Percentiles rank a stretch among this genome's conserved stretches.
Conservation (phyloP, 35 echinoderm and acorn worm species). For the Ptychodera flava region DNA sequence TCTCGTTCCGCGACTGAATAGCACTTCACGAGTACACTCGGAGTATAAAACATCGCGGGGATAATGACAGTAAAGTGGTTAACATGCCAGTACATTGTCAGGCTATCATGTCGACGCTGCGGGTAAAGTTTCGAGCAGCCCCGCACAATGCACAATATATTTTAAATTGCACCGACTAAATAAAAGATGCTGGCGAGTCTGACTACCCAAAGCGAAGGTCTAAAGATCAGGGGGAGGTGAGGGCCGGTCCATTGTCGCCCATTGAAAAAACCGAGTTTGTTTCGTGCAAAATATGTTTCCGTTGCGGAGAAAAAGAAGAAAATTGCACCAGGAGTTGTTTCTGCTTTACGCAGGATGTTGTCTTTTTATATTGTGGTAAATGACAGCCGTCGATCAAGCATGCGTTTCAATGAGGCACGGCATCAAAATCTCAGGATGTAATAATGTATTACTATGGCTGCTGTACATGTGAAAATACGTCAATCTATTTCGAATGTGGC, state of each 20-base stretch:
- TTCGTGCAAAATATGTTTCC: background rate
- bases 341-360: background rate
- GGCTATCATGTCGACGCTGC: background rate
- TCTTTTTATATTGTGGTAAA: background rate
- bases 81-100: background rate
- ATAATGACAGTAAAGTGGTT: background rate
- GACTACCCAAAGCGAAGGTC: background rate
- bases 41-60: background rate
- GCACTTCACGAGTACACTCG: background rate
- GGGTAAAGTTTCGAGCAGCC: background rate
- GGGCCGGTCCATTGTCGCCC: background rate
- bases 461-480: background rate
- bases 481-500: background rate
- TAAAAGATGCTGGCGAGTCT: background rate
- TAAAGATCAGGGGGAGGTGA: background rate
- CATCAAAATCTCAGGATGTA: background rate
- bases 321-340: background rate
- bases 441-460: background rate
- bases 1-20: background rate
- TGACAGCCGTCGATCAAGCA: background rate
- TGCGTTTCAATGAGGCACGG: background rate
- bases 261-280: background rate
- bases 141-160: background rate
- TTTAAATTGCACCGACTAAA: background rate
- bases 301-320: background rate